Conservation (phyloP, 2,113 vertebrate genomes). For the Orycteropus afer region DNA sequence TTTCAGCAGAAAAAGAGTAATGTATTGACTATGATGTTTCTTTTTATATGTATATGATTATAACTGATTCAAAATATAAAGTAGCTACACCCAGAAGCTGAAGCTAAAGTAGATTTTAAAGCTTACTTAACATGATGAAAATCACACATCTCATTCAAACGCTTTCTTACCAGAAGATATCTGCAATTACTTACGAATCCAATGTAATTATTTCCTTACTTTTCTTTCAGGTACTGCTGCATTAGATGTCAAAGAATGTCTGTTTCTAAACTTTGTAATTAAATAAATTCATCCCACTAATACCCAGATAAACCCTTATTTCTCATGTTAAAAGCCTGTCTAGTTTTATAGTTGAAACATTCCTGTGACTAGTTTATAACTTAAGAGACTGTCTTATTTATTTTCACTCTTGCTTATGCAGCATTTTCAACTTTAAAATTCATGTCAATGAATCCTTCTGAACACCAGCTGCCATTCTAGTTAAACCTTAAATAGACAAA, state of each 20-base stretch:
- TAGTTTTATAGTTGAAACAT: neutral
- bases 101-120: neutral
- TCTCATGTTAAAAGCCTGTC: neutral
- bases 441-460: constrained; percentile 70
- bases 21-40: neutral
- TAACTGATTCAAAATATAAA: constrained; percentile 56
- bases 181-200: constrained; percentile 27
- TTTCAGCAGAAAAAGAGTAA: neutral
- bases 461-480: constrained; percentile 63
- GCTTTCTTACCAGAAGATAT: constrained; percentile 14
- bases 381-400: constrained; percentile 65
- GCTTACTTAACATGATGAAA: neutral
- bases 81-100: neutral
- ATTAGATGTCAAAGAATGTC: constrained; percentile 29
- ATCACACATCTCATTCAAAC: constrained; percentile 21
- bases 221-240: neutral
- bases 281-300: constrained; percentile 34
- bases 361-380: neutral
- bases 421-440: constrained; percentile 74
- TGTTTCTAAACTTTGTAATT: constrained; percentile 38
- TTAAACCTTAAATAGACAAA: constrained; percentile 73
- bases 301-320: neutral
- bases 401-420: constrained; percentile 64
- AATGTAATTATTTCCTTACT: constrained; percentile 45
- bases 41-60: neutral